Base-by-base conservation (phyloP, 2,113 vertebrate species). In the Labeo catla region DNA sequence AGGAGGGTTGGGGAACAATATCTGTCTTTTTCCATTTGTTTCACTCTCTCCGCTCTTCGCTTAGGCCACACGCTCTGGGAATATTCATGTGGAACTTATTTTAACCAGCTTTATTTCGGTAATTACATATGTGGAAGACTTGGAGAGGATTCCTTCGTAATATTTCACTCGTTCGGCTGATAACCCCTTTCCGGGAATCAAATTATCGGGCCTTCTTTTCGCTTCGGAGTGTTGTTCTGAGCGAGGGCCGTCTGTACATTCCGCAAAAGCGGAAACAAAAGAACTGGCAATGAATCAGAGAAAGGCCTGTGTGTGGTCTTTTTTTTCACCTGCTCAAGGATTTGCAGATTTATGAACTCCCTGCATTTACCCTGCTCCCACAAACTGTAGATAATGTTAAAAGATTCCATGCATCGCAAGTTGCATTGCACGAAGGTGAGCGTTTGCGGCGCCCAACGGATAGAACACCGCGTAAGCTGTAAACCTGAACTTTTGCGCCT, bases 121-220 rank as follows among this genome's bases (percentile, higher is more conserved):
- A 90, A 92, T 91, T 91, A 89, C 77, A 63, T 81, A 83, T 2
- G 12, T 61, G 83, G 65, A 88, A 90, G 90, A 87, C 87, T 86
- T 61, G 88, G 90, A 84, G 16, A 45, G 89, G 61, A 81, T 81
- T 86, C 45, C 23, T 76, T 72, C 23, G 10, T 85, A 21, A 4
- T 72, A 23, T 50, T 87, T 79, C 43, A n/a, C 13, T 43, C 43
- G 11, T 87, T 76, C 21, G 45, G 78, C 52, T 6, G 52, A 83
- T 85, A 88, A 86, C 54, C 54, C 65, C 54, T 86, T 63, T 57
- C 81, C 8, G 36, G 78, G 81, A 92, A 90, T 91, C 81, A 86
- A 86, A 91, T 85, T 77, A 90, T 76, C 78, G 57, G 47, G 63
- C 28, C 43, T 85, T 54, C 59, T 76, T 79, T 23, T 43, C 72